These are phyloP conservation scores for Cyclophora albipunctata DNA, from an alignment of 2,888 invertebrate genomes.

Conservation along the genomic window DNA sequence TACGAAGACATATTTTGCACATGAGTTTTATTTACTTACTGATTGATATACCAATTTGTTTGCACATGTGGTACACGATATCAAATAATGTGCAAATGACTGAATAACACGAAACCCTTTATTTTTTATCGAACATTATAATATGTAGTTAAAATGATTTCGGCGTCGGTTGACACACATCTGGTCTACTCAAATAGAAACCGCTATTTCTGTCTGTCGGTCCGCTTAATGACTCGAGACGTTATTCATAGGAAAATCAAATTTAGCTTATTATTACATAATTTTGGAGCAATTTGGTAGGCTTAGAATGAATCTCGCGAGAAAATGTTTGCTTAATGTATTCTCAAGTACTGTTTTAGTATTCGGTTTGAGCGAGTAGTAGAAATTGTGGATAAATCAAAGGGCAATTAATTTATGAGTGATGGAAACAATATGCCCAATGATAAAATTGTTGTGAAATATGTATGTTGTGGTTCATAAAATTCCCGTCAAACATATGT, in stretches of 20 bases:
- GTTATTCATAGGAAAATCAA: conserved; percentile 50
- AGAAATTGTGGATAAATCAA: too few relatives aligned
- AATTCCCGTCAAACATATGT: neutral
- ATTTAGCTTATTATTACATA: conserved; percentile 39
- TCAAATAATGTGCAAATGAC: neutral
- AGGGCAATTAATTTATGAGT: too few relatives aligned
- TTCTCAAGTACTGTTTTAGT: too few relatives aligned
- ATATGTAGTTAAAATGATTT: conserved; percentile 46
- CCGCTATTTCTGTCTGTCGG: conserved; percentile 55
- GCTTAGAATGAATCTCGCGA: neutral
- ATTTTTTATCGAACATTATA: conserved; percentile 33
- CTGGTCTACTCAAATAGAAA: conserved; percentile 51
- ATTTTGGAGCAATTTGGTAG: conserved; percentile 24
- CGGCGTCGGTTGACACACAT: conserved; percentile 63
- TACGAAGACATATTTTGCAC: too few relatives aligned
- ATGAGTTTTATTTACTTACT: too few relatives aligned
- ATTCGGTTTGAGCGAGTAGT: too few relatives aligned
- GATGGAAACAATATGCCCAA: too few relatives aligned
- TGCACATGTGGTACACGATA: too few relatives aligned
- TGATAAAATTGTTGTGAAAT: too few relatives aligned
- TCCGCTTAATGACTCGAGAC: conserved; percentile 56
- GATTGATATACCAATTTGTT: too few relatives aligned
- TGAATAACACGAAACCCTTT: conserved; percentile 25
- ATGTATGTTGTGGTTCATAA: too few relatives aligned
- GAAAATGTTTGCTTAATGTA: too few relatives aligned